Conservation (phyloP, 2,113 vertebrate genomes). For the Rutilus rutilus region DNA sequence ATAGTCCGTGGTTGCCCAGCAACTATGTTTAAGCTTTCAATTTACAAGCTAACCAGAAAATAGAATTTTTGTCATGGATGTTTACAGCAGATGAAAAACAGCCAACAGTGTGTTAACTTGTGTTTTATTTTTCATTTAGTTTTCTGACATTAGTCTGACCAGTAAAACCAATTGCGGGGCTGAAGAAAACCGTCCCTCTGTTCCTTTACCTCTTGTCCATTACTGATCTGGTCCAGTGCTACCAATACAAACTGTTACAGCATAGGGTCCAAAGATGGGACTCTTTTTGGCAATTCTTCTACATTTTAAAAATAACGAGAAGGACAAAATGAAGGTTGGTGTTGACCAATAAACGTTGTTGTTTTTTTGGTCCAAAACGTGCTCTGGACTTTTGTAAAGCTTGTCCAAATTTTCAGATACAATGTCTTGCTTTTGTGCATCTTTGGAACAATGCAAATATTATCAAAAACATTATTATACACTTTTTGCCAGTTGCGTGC, state of each 20-base stretch:
- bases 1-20: conserved; percentile 69
- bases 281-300: not conserved
- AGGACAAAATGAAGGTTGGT: not conserved
- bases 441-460: conserved; percentile 17
- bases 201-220: not conserved
- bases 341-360: not conserved
- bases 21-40: conserved; percentile 72
- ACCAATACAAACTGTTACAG: conserved; percentile 1
- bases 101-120: conserved; percentile 63
- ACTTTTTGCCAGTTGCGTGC: not conserved
- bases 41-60: conserved; percentile 70
- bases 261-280: not conserved
- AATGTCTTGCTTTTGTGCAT: not conserved
- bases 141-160: conserved; percentile 47
- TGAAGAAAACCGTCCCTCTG: conserved; percentile 13
- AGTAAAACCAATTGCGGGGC: conserved; percentile 8
- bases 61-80: conserved; percentile 64
- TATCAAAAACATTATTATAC: not conserved
- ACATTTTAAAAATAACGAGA: not conserved
- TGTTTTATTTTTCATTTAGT: conserved; percentile 59
- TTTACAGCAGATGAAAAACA: conserved; percentile 64
- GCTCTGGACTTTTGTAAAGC: not conserved
- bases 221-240: not conserved
- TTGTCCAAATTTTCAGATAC: not conserved
- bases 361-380: not conserved